Percentiles rank a stretch among this genome's conserved stretches.
Evolutionary conservation across 2,797 vertebrate genomes (phyloP).

Genomic region (Rhinoraja longicauda): DNA sequence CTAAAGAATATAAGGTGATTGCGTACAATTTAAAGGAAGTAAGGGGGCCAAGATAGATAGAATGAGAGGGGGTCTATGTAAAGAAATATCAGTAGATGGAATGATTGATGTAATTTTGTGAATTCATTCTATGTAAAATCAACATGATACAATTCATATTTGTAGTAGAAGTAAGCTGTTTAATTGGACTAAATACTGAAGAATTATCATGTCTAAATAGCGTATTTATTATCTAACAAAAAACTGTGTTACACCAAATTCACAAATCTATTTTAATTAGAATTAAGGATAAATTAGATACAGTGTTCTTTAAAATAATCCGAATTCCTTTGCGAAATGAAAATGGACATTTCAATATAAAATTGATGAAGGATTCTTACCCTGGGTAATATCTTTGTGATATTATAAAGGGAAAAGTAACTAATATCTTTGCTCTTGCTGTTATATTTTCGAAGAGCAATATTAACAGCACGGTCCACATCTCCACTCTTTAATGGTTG

Average conservation of each 20-base stretch:
- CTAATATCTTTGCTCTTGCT: slow-evolving; percentile 24
- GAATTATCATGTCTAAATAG: neutral
- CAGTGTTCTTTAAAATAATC: neutral
- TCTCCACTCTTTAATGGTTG: neutral
- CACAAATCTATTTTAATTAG: no score
- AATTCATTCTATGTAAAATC: neutral
- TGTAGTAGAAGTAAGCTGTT: neutral
- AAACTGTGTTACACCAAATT: neutral
- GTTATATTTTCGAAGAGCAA: slow-evolving; percentile 28
- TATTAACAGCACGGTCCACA: neutral
- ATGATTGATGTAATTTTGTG: neutral
- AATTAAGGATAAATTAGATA: neutral
- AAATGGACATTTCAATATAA: neutral
- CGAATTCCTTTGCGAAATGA: neutral
- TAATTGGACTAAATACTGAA: neutral
- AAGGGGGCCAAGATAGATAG: neutral
- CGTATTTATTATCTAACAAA: neutral
- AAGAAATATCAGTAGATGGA: neutral
- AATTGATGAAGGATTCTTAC: neutral
- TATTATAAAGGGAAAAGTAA: slow-evolving; percentile 28
- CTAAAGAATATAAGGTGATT: neutral
- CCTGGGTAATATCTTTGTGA: neutral
- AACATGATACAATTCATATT: neutral
- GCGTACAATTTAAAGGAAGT: neutral
- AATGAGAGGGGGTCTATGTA: neutral